A percentile compares a stretch with the other conserved stretches of the same genome.
Evolutionary conservation across 2,797 vertebrate species (phyloP).

Genomic region (Sciurus vulgaris): DNA sequence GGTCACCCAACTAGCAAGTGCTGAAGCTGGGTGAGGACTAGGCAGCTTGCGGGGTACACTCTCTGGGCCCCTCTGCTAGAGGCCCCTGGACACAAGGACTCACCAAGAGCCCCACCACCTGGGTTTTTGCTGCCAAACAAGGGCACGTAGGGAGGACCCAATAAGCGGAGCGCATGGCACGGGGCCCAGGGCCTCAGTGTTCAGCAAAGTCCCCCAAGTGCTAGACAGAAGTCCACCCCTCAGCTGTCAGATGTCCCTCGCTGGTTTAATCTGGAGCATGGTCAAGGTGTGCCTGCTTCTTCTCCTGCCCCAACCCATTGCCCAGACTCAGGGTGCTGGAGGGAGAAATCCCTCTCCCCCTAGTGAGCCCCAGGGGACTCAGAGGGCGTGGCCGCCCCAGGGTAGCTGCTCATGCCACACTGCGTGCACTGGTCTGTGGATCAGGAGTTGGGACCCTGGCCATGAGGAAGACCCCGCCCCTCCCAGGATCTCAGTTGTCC

Average conservation of each 20-base stretch:
- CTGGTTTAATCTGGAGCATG: background rate
- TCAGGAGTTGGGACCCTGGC: background rate
- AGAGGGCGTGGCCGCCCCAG: rapidly evolving
- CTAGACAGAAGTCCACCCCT: background rate
- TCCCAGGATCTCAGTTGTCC: background rate
- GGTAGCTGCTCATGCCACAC: background rate
- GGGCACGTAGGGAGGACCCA: too few relatives aligned
- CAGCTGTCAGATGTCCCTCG: background rate
- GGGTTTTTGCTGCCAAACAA: too few relatives aligned
- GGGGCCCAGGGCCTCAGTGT: background rate
- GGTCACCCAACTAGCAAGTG: background rate
- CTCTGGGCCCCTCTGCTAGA: background rate
- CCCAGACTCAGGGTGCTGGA: background rate
- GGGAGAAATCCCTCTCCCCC: background rate
- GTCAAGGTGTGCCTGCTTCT: rapidly evolving
- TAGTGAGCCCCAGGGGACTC: background rate
- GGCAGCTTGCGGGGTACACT: background rate
- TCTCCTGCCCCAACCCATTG: background rate
- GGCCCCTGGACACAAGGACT: background rate
- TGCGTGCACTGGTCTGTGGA: background rate
- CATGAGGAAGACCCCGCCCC: rapidly evolving
- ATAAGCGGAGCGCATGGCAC: background rate
- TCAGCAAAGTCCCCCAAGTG: background rate
- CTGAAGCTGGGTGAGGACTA: background rate
- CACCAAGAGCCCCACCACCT: too few relatives aligned